Conservation (phyloP, 2,797 vertebrate genomes). For the Micromesistius poutassou region DNA sequence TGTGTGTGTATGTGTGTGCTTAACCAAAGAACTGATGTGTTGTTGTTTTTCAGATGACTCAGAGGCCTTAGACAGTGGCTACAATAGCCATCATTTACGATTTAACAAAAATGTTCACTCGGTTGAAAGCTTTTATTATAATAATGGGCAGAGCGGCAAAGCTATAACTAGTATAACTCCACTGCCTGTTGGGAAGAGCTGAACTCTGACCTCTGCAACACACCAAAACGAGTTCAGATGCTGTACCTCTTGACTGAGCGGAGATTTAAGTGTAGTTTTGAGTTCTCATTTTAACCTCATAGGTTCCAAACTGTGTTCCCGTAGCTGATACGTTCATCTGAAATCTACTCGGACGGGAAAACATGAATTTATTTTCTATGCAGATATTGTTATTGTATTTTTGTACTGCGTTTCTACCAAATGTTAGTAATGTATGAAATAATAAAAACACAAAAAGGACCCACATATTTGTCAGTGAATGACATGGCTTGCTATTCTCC, state of each 20-base stretch:
- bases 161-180: background rate
- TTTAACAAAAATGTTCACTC: conserved; percentile 7
- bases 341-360: conserved; percentile 42
- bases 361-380: conserved; percentile 61
- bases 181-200: background rate
- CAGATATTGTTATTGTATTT: conserved; percentile 60
- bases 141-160: background rate
- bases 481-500: background rate
- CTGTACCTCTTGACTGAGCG: conserved; percentile 23
- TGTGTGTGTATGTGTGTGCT: background rate
- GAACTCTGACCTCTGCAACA: conserved; percentile 2
- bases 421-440: conserved; percentile 25
- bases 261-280: conserved; percentile 14
- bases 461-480: background rate
- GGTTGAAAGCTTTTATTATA: background rate
- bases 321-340: conserved; percentile 21
- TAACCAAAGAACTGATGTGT: background rate
- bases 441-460: background rate
- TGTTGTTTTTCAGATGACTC: background rate
- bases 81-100: conserved; percentile 10
- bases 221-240: conserved; percentile 4
- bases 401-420: conserved; percentile 47
- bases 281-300: conserved; percentile 28
- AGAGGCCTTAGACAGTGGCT: conserved; percentile 15
- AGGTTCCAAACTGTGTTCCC: conserved; percentile 27